These are phyloP conservation scores for Acanthopagrus latus DNA, from an alignment of 2,797 vertebrate genomes.

Conservation along the genomic window DNA sequence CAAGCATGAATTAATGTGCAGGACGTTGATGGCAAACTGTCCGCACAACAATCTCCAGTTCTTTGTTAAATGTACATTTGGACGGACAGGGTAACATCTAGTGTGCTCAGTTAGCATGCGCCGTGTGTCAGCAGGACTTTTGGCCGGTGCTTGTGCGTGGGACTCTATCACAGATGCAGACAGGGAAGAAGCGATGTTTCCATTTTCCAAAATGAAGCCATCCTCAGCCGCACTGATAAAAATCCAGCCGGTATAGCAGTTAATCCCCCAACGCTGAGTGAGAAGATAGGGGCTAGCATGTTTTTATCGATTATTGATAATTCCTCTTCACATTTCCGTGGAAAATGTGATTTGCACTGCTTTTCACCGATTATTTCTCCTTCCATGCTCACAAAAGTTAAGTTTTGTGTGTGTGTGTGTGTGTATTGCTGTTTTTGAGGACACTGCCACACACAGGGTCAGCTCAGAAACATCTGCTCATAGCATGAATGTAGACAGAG, in stretches of 20 bases:
- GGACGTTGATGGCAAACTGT: neutral
- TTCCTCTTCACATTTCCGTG: neutral
- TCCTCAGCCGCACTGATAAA: neutral
- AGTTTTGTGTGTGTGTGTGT: neutral
- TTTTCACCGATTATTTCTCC: neutral
- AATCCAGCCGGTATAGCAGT: neutral
- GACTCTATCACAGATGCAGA: neutral
- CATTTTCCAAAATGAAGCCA: neutral
- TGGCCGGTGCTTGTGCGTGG: neutral
- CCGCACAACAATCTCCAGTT: neutral
- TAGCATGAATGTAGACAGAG: neutral
- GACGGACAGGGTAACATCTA: no score
- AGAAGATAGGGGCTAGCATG: no score
- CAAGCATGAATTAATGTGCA: neutral
- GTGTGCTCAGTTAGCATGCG: neutral
- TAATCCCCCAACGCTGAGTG: neutral
- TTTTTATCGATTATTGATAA: neutral
- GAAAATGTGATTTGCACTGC: neutral
- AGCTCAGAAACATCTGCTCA: neutral
- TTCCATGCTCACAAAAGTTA: neutral
- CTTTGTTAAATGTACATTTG: neutral
- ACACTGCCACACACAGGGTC: neutral
- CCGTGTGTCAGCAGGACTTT: neutral
- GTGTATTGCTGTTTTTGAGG: neutral
- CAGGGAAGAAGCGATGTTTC: neutral